Evolutionary conservation across 1,140 invertebrate species (phyloP).

Genomic region (Magallana ariakensis): DNA sequence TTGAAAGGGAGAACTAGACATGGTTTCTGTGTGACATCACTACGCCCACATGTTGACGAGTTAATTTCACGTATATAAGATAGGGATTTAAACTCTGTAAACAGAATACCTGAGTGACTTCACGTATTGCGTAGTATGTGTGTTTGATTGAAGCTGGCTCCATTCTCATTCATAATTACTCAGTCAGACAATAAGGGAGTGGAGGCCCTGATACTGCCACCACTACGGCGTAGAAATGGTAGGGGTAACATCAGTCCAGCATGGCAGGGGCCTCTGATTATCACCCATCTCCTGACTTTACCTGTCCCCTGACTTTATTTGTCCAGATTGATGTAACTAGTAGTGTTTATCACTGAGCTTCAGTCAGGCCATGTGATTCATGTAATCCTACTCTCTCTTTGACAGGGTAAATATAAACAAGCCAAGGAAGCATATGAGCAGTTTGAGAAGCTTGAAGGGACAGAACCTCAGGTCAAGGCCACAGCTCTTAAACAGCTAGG

Average conservation of each 20-base stretch:
- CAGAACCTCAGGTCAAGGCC: slow-evolving; percentile 90
- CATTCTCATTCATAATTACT: not conserved
- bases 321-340: too few species aligned
- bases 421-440: slow-evolving; percentile 96
- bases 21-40: not conserved
- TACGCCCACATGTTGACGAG: not conserved
- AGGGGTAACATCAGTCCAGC: too few species aligned
- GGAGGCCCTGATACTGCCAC: not conserved
- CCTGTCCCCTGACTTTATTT: too few species aligned
- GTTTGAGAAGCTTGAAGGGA: slow-evolving; percentile 88
- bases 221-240: too few species aligned
- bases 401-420: slow-evolving; percentile 88
- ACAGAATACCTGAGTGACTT: slow-evolving; percentile 2
- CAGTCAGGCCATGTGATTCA: too few species aligned
- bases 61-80: not conserved
- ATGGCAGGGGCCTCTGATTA: too few species aligned
- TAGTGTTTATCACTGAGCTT: too few species aligned
- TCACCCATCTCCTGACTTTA: too few species aligned
- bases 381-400: slow-evolving; percentile 45
- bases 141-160: not conserved
- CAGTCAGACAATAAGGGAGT: not conserved
- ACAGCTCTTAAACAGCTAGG: slow-evolving; percentile 96
- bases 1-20: too few species aligned
- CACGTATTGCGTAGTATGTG: not conserved
- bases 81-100: slow-evolving; percentile 10